Conservation (phyloP, 2,888 invertebrate genomes). For the Pristionchus arcanus region DNA sequence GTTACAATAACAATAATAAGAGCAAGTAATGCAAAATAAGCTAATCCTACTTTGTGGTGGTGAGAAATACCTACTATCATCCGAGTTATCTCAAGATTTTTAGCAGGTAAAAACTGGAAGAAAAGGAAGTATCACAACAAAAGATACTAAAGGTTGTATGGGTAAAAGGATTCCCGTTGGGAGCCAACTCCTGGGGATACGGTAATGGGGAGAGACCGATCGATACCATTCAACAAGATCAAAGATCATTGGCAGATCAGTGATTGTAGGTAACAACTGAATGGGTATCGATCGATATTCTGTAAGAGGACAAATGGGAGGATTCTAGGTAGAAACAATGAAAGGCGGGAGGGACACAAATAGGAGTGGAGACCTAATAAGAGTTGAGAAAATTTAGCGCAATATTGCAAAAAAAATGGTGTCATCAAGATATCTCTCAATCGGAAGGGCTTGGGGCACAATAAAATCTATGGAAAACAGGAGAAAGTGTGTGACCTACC, state of each 20-base stretch:
- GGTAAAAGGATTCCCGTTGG: background rate
- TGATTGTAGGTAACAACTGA: background rate
- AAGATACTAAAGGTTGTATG: background rate
- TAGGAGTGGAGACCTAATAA: background rate
- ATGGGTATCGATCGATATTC: background rate
- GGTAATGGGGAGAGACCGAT: too few species aligned
- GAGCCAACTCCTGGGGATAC: too few species aligned
- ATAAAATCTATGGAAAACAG: background rate
- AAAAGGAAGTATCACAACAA: background rate
- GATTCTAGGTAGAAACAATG: background rate
- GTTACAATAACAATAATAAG: too few species aligned
- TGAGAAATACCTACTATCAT: too few species aligned
- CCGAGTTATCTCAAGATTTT: too few species aligned
- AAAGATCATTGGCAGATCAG: slow-evolving; percentile 4
- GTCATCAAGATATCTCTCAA: background rate
- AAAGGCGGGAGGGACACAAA: background rate
- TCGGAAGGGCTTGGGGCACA: background rate
- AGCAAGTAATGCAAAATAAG: too few species aligned
- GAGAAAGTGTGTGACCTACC: background rate
- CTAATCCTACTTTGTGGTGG: too few species aligned
- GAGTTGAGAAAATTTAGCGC: background rate
- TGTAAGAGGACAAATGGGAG: background rate
- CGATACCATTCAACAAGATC: slow-evolving; percentile 33
- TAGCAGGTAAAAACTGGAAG: too few species aligned
- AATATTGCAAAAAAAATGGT: background rate